phyloP scores from a whole-genome alignment of 2,113 vertebrate species.

The Gnathonemus echidnorhynchus region DNA sequence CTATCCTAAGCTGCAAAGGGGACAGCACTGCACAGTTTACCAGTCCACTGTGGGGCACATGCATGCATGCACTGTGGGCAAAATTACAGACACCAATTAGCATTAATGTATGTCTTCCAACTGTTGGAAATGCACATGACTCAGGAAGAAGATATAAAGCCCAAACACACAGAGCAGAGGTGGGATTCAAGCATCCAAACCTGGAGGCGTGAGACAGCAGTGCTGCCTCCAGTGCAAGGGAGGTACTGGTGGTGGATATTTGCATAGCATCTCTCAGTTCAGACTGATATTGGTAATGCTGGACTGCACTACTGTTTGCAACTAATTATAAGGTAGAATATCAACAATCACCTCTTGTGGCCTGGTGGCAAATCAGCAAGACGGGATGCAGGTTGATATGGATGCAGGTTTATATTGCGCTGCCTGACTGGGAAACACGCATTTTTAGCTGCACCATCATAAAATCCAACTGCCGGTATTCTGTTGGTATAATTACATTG shows the following conservation, averaged over 20 bases:
- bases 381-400: neutral
- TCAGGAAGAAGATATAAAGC: neutral
- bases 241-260: neutral
- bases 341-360: neutral
- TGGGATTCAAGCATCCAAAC: neutral
- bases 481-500: neutral
- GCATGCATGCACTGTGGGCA: neutral
- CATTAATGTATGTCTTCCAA: neutral
- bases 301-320: neutral
- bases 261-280: neutral
- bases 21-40: neutral
- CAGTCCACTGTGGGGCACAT: neutral
- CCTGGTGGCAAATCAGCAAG: neutral
- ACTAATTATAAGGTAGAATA: neutral
- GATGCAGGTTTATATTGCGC: neutral
- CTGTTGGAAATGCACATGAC: neutral
- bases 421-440: neutral
- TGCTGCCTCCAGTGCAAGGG: neutral
- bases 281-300: neutral
- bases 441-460: neutral
- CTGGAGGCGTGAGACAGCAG: neutral
- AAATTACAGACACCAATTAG: neutral
- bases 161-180: neutral
- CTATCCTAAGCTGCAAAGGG: neutral
- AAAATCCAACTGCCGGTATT: neutral